Percentiles rank a stretch among this genome's conserved stretches.
Conservation (phyloP, 2,888 invertebrate species). For the Shargacucullia verbasci region DNA sequence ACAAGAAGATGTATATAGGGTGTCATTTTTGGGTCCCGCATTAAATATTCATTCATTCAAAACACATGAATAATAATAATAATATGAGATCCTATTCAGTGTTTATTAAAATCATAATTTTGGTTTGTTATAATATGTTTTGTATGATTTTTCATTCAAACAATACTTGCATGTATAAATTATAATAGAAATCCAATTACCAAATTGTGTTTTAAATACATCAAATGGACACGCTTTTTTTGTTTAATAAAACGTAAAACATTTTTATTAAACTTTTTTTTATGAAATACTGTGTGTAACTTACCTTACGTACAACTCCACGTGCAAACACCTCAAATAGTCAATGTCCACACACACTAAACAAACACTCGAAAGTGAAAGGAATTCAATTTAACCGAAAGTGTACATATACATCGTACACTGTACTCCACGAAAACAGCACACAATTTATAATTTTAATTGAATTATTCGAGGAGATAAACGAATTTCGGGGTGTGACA, state of each 20-base stretch:
- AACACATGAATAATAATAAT: conserved; percentile 25
- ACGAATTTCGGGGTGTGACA: conserved; percentile 77
- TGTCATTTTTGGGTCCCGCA: conserved; percentile 15
- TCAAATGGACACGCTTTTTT: no score
- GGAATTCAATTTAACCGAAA: conserved; percentile 39
- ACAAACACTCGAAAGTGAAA: conserved; percentile 62
- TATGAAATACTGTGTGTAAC: conserved; percentile 18
- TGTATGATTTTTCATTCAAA: no score
- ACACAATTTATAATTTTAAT: conserved; percentile 52
- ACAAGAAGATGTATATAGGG: conserved; percentile 3
- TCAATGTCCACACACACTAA: conserved; percentile 67
- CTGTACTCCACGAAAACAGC: conserved; percentile 37
- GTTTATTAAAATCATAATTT: conserved; percentile 13
- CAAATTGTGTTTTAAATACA: no score
- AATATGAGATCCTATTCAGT: conserved; percentile 3
- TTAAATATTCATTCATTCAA: conserved; percentile 38
- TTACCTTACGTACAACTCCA: conserved; percentile 66
- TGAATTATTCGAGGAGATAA: conserved; percentile 49
- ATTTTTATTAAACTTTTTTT: no score
- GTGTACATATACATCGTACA: conserved; percentile 41
- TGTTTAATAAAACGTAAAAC: no score
- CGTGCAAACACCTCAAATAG: conserved; percentile 64
- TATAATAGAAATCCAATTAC: no score
- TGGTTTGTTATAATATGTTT: no score
- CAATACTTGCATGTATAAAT: no score